Conservation (phyloP, 1,140 invertebrate genomes). For the Drosophila nikananu region DNA sequence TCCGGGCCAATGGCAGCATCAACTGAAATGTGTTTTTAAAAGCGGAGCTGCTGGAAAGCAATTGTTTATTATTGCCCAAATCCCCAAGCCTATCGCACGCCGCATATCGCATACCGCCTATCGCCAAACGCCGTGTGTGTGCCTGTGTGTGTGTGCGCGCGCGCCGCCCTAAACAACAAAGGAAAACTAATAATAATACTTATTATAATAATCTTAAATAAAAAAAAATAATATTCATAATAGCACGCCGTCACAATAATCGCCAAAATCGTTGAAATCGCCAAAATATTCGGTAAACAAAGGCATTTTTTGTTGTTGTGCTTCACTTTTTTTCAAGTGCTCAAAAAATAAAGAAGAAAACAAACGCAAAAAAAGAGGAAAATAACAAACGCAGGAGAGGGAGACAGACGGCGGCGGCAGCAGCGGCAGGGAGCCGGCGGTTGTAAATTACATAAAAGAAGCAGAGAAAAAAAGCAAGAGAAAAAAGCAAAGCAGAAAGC, state of each 20-base stretch:
- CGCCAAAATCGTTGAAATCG: conserved; percentile 21
- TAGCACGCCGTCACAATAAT: conserved; percentile 12
- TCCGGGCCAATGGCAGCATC: conserved; percentile 3
- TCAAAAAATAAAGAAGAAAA: conserved; percentile 21
- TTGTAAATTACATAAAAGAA: conserved; percentile 66
- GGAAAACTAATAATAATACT: conserved; percentile 3
- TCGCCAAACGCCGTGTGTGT: conserved; percentile 26
- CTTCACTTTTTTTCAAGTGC: conserved; percentile 49
- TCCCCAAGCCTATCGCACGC: conserved; percentile 30
- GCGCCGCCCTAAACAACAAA: conserved; percentile 20
- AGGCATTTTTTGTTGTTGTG: conserved; percentile 27
- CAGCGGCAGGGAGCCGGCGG: conserved; percentile 27
- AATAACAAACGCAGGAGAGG: conserved; percentile 25
- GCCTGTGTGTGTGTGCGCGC: conserved; percentile 34
- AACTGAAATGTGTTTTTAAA: conserved; percentile 1
- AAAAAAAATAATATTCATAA: conserved; percentile 34
- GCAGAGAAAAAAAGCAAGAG: conserved; percentile 20
- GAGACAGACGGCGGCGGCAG: conserved; percentile 4
- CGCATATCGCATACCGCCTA: conserved; percentile 40
- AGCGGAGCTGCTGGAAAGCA: background rate
- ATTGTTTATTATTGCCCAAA: conserved; percentile 9
- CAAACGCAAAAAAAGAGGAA: background rate
- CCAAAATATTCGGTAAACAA: conserved; percentile 33
- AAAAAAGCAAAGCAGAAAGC: conserved; percentile 19
- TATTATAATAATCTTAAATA: conserved; percentile 5